These are phyloP conservation scores for Hepsetus odoe DNA, from an alignment of 2,113 vertebrate genomes.

Conservation along the genomic window DNA sequence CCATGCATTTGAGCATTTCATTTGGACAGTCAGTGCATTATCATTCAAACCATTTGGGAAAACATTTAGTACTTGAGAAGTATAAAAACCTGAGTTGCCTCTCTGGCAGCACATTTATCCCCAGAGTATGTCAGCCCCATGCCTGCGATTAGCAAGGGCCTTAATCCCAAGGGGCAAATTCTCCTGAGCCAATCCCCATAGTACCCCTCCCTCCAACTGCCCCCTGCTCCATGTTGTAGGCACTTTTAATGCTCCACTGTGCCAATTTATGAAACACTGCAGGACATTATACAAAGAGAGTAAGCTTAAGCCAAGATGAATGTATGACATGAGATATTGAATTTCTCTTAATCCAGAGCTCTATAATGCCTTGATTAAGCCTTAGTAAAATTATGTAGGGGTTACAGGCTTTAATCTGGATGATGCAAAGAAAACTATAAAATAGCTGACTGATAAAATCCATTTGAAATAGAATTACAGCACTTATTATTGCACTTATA, in stretches of 20 bases:
- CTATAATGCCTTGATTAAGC: too few species aligned
- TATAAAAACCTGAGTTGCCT: neutral
- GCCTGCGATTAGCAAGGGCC: constrained; percentile 33
- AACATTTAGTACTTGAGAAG: neutral
- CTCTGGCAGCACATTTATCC: constrained; percentile 30
- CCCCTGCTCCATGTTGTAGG: neutral
- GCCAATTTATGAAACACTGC: neutral
- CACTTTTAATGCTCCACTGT: neutral
- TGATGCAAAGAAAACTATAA: too few species aligned
- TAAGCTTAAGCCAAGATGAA: too few species aligned
- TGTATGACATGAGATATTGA: too few species aligned
- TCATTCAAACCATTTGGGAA: too few species aligned
- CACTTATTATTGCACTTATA: too few species aligned
- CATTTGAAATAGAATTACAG: too few species aligned
- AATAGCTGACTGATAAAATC: too few species aligned
- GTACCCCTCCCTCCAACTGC: neutral
- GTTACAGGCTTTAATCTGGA: too few species aligned
- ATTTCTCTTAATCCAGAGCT: neutral
- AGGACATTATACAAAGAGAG: neutral
- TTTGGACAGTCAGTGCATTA: too few species aligned
- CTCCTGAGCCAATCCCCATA: constrained; percentile 4
- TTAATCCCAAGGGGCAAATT: constrained; percentile 24
- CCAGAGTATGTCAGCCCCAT: constrained; percentile 31
- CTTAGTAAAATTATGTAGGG: too few species aligned
- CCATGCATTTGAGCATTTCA: too few species aligned